Base-by-base conservation (phyloP, 2,888 invertebrate species). In the Drosophila monieri region DNA sequence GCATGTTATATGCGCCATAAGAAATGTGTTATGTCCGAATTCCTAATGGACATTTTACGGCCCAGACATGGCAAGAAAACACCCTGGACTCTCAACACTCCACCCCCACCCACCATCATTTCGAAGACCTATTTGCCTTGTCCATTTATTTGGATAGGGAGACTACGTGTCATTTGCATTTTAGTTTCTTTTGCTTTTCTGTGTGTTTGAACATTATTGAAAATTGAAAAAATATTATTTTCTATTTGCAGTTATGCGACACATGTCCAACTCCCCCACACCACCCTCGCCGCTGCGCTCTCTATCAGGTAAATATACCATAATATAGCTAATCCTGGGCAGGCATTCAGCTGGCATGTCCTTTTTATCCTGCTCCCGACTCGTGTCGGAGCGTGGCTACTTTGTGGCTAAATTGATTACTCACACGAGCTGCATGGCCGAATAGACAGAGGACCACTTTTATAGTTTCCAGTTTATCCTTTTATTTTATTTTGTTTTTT, bases 211-310 rank as follows among this genome's bases (percentile, higher is more conserved):
- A 14, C 14, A 27, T 62, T 37, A 53, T 68, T 73, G 37, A 44
- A 52, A 49, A 71, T 60, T 49, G 0, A 52, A 67, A 71, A 35
- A 60, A 68, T 74, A 32, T 52, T 55, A 61, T 51, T 69, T 73
- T 46, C 27, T 44, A 73, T 51, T 90, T 90, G 53, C 89, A 91
- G 89, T 88, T 89, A 87, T 90, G 75, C 89, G 89, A 78, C 89
- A 90, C 81, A 89, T 91, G 88, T 90, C 91, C 74, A 90, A 91
- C 83, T 90, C 92, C 69, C 90, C 92, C 77, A 88, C 90, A 76
- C 90, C 92, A 75, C 90, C 91, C 73, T 84, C 90, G 75, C 90
- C 91, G 61, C 78, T 89, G 74, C 91, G 89, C 64, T 89, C 90
- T 53, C 75, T 90, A 85, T 89, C 91, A 89, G 92, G 91, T 91